Evolutionary conservation across 2,113 vertebrate genomes (phyloP), one percentile per base, ranked within the genome.

Genomic region (Gnathonemus echidnorhynchus): DNA sequence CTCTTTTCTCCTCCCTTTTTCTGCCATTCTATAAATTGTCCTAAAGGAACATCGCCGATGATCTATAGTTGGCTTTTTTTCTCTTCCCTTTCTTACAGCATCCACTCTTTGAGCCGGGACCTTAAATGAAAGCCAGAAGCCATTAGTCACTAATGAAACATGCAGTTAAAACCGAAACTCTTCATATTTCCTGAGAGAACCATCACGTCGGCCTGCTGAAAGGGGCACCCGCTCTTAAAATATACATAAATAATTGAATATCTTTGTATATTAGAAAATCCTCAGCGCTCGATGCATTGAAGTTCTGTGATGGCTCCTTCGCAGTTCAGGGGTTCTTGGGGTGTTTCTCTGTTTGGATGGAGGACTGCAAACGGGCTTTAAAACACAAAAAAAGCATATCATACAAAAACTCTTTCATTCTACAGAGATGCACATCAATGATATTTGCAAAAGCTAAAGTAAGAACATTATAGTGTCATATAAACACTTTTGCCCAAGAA

Each of bases 41-140:
- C 85, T 93, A 90, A 89, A 91, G 92, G 90, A 90, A 90, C 93
- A 86, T 91, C 53, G 85, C 88, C 88, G 92, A 74, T 94, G 90
- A 74, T 92, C 49, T 91, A 88, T 83, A 27, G 56, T 92, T 86
- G 91, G 90, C 93, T 90, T 90, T 93, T 89, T 90, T 85, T 85
- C 39, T n/a, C 45, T n/a, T 85, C n/a, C 24, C 93, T 92, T 91
- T 89, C 85, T 89, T 87, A 88, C 87, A 89, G 13, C 91, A 93
- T 92, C 83, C 77, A 46, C 62, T 70, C 84, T 92, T 52, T 91
- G 86, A 87, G 77, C 15, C 39, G 83, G 89, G 87, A 88, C 39
- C 62, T 90, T 88, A 90, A 92, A 90, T 92, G 88, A 92, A 62
- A 83, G 66, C n/a, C 90, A 56, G 91, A 89, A 35, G 58, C 39